Evolutionary conservation across 1,140 invertebrate genomes (phyloP).

Genomic region (Heliconius himera): DNA sequence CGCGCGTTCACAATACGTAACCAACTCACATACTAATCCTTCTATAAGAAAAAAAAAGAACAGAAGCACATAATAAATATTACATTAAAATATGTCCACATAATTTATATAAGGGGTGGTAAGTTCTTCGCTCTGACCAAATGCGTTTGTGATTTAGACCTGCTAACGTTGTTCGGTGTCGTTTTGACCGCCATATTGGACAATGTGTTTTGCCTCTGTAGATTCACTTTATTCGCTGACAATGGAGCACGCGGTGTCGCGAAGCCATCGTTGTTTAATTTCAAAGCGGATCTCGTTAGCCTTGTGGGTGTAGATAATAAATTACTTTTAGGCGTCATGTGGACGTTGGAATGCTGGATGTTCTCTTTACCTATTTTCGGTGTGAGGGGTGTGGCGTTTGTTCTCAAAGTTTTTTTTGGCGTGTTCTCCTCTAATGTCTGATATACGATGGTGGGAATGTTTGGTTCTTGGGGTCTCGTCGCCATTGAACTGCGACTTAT

Average conservation of each 20-base stretch:
- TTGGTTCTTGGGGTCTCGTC: slow-evolving; percentile 38
- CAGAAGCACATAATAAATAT: not conserved
- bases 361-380: slow-evolving; percentile 71
- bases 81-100: slow-evolving; percentile 35
- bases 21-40: not conserved
- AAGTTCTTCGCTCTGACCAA: slow-evolving; percentile 64
- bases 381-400: slow-evolving; percentile 49
- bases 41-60: not conserved
- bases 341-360: slow-evolving; percentile 53
- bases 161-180: slow-evolving; percentile 59
- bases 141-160: slow-evolving; percentile 68
- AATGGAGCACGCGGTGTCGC: slow-evolving; percentile 67
- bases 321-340: slow-evolving; percentile 56
- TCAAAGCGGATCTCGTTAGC: slow-evolving; percentile 64
- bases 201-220: slow-evolving; percentile 59
- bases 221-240: slow-evolving; percentile 59
- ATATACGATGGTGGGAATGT: slow-evolving; percentile 40
- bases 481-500: slow-evolving; percentile 72
- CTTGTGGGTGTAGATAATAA: slow-evolving; percentile 60
- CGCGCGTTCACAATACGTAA: too few species aligned
- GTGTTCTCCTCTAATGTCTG: slow-evolving; percentile 51
- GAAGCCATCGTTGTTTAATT: slow-evolving; percentile 66
- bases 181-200: slow-evolving; percentile 52
- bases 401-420: slow-evolving; percentile 56
- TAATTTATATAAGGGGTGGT: slow-evolving; percentile 63